Percentiles rank a stretch among this genome's conserved stretches.
Evolutionary conservation across 2,888 invertebrate species (phyloP).

Genomic region (Platycnemis pennipes): DNA sequence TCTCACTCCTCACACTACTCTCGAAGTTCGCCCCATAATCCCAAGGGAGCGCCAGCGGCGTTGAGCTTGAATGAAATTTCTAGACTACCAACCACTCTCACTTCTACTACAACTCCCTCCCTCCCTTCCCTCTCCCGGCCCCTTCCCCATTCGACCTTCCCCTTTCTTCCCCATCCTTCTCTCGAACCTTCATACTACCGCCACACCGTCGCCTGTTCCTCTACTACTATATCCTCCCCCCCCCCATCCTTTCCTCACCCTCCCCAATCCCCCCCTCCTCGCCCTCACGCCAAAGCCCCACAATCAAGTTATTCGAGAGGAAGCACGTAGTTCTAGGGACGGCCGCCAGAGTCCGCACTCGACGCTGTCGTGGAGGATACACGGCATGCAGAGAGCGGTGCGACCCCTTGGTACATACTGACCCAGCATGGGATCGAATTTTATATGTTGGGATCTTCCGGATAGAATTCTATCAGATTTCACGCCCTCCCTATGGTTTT

Average conservation of each 20-base stretch:
- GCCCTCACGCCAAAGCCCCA: neutral
- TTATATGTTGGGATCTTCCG: too few relatives aligned
- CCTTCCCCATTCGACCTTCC: constrained; percentile 20
- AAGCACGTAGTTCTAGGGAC: constrained; percentile 62
- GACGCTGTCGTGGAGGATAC: neutral
- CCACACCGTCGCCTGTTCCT: constrained; percentile 49
- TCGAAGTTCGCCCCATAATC: constrained; percentile 63
- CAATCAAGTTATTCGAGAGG: constrained; percentile 68
- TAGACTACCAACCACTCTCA: constrained; percentile 67
- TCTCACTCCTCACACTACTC: neutral
- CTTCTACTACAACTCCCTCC: constrained; percentile 64
- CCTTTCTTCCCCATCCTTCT: constrained; percentile 34
- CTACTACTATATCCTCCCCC: constrained; percentile 32
- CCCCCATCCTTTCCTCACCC: neutral
- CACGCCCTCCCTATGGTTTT: too few relatives aligned
- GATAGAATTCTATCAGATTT: too few relatives aligned
- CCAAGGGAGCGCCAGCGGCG: constrained; percentile 66
- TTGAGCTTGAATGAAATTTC: constrained; percentile 66
- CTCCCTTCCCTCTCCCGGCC: neutral
- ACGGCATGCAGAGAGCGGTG: neutral
- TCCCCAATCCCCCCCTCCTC: neutral
- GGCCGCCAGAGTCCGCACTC: constrained; percentile 64
- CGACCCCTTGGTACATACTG: neutral
- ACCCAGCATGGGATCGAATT: too few relatives aligned
- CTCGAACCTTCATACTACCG: constrained; percentile 25